Conservation (phyloP, 2,888 invertebrate species). For the Morinoia aosen region DNA sequence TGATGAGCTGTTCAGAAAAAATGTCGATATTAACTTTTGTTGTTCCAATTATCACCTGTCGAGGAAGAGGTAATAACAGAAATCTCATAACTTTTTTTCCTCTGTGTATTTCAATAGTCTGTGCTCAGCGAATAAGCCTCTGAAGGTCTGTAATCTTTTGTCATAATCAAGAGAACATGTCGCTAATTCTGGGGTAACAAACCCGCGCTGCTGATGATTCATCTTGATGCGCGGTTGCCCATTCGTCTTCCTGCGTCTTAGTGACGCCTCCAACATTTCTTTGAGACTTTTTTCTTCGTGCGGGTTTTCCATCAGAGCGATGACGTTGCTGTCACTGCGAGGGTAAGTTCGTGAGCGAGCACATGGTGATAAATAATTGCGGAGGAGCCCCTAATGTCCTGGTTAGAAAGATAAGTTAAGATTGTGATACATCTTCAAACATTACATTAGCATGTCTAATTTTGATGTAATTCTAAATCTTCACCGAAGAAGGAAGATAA, state of each 20-base stretch:
- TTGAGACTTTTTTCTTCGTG: not conserved
- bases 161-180: not conserved
- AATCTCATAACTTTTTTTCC: not conserved
- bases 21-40: not conserved
- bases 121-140: not conserved
- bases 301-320: slow-evolving; percentile 22
- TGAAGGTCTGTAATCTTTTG: not conserved
- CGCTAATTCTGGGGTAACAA: not conserved
- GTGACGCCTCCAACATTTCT: not conserved
- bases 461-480: not conserved
- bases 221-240: not conserved
- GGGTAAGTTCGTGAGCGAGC: slow-evolving; percentile 21
- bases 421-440: not conserved
- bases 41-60: not conserved
- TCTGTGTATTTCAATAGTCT: not conserved
- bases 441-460: not conserved
- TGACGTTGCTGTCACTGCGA: slow-evolving; percentile 12
- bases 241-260: not conserved
- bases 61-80: not conserved
- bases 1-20: not conserved
- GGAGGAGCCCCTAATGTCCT: not conserved
- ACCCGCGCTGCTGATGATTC: not conserved
- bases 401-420: not conserved
- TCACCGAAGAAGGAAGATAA: not conserved
- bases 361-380: not conserved